These are phyloP conservation scores for Pao palembangensis DNA, from an alignment of 2,113 vertebrate species.

Conservation along the genomic window DNA sequence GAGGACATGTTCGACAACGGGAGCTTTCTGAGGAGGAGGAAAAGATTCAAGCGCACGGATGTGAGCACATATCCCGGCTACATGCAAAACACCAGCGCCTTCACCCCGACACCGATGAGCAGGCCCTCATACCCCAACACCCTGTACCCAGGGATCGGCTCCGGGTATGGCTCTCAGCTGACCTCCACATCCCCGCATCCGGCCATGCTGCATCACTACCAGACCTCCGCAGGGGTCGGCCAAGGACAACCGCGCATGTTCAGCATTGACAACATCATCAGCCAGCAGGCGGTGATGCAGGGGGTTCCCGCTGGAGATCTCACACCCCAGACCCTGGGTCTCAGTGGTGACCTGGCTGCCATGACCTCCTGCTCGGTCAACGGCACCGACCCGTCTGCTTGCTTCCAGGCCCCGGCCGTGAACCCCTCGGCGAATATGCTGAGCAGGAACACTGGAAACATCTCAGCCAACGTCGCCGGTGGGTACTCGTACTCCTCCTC, in stretches of 20 bases:
- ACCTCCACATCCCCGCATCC: conserved; percentile 69
- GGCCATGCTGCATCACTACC: conserved; percentile 80
- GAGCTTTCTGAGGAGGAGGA: conserved; percentile 80
- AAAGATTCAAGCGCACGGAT: conserved; percentile 86
- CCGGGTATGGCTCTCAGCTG: conserved; percentile 75
- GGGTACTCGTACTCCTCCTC: conserved; percentile 78
- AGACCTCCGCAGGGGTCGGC: conserved; percentile 66
- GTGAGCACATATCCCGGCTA: conserved; percentile 86
- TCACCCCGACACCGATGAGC: conserved; percentile 77
- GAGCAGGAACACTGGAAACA: conserved; percentile 61
- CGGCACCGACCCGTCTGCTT: conserved; percentile 69
- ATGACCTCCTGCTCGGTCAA: conserved; percentile 77
- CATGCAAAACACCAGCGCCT: conserved; percentile 86
- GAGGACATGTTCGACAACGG: conserved; percentile 90
- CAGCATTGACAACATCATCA: conserved; percentile 92
- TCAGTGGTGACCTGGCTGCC: conserved; percentile 68
- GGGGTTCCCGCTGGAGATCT: conserved; percentile 70
- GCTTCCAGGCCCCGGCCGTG: conserved; percentile 77
- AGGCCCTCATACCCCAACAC: conserved; percentile 75
- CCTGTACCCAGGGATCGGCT: conserved; percentile 71
- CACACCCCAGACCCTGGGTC: conserved; percentile 67
- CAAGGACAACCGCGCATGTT: conserved; percentile 85
- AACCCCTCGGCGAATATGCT: conserved; percentile 72
- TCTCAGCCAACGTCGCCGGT: conserved; percentile 65
- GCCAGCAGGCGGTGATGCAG: conserved; percentile 80